These are phyloP conservation scores for Drosophila biarmipes DNA, from an alignment of 1,140 invertebrate genomes.

Conservation along the genomic window DNA sequence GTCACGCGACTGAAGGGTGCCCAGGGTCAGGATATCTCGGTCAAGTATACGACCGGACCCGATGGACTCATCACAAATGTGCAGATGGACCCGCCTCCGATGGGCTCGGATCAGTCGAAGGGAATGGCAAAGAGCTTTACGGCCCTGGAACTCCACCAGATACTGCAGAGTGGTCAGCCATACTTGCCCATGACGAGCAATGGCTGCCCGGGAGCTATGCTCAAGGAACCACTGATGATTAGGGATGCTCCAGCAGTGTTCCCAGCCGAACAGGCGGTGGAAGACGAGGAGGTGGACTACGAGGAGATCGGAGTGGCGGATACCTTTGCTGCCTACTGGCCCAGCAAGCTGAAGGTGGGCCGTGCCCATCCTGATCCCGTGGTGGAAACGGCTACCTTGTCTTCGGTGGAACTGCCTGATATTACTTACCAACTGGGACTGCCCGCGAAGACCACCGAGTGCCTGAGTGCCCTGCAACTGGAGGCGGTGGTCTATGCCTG, in stretches of 20 bases:
- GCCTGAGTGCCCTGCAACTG: slow-evolving; percentile 97
- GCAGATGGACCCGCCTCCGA: not conserved
- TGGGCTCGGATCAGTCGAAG: not conserved
- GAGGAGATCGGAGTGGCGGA: slow-evolving; percentile 98
- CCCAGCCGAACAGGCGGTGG: slow-evolving; percentile 26
- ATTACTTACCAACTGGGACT: slow-evolving; percentile 85
- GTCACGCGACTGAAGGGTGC: slow-evolving; percentile 1
- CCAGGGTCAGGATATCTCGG: slow-evolving; percentile 17
- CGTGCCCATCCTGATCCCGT: slow-evolving; percentile 89
- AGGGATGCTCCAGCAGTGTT: not conserved
- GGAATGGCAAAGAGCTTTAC: slow-evolving; percentile 7
- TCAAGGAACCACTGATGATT: not conserved
- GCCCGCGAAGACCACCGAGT: slow-evolving; percentile 92
- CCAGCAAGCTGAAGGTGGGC: slow-evolving; percentile 94
- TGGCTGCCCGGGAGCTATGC: not conserved
- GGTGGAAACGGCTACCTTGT: slow-evolving; percentile 3
- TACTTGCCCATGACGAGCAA: slow-evolving; percentile 23
- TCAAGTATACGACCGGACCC: slow-evolving; percentile 24
- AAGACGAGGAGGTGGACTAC: slow-evolving; percentile 94
- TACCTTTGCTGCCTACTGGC: slow-evolving; percentile 99
- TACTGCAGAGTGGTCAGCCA: slow-evolving; percentile 12
- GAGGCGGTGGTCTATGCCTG: slow-evolving; percentile 98
- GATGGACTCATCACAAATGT: slow-evolving; percentile 42
- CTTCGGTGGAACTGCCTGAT: not conserved
- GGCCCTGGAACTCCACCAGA: slow-evolving; percentile 12